Evolutionary conservation across 1,140 invertebrate species (phyloP).

Genomic region (Teleopsis dalmanni): DNA sequence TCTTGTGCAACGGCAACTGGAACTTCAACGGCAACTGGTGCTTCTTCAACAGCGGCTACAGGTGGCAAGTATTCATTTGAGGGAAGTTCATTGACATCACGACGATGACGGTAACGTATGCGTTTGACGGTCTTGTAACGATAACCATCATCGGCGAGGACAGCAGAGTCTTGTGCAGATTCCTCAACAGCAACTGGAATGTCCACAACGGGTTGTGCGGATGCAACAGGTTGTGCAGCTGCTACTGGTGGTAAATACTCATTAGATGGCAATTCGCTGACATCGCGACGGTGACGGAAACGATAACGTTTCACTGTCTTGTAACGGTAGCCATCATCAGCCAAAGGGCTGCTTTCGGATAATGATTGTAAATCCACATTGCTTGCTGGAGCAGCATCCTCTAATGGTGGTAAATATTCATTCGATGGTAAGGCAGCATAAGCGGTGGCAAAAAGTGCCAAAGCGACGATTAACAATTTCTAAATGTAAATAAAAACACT

Average conservation of each 20-base stretch:
- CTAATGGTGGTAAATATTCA: constrained; percentile 14
- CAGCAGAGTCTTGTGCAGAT: constrained; percentile 20
- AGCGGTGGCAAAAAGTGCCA: background rate
- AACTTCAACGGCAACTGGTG: constrained; percentile 9
- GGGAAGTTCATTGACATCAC: constrained; percentile 27
- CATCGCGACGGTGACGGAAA: constrained; percentile 16
- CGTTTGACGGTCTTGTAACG: constrained; percentile 27
- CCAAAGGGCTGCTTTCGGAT: constrained; percentile 23
- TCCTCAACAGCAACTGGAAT: constrained; percentile 12
- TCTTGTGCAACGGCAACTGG: constrained; percentile 10
- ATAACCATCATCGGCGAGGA: constrained; percentile 27
- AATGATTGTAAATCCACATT: constrained; percentile 7
- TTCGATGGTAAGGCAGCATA: constrained; percentile 9
- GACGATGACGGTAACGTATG: constrained; percentile 21
- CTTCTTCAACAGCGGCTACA: constrained; percentile 5
- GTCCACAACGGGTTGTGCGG: constrained; percentile 11
- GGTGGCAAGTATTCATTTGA: constrained; percentile 23
- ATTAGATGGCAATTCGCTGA: constrained; percentile 15
- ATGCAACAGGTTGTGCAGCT: constrained; percentile 16
- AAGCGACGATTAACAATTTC: no score
- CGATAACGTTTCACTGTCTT: constrained; percentile 24
- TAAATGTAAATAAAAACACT: no score
- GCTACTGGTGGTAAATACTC: constrained; percentile 14
- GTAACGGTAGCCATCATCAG: constrained; percentile 28
- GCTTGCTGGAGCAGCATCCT: constrained; percentile 16